These are phyloP conservation scores for Crotalus viridis DNA, from an alignment of 2,113 vertebrate genomes.

Conservation along the genomic window DNA sequence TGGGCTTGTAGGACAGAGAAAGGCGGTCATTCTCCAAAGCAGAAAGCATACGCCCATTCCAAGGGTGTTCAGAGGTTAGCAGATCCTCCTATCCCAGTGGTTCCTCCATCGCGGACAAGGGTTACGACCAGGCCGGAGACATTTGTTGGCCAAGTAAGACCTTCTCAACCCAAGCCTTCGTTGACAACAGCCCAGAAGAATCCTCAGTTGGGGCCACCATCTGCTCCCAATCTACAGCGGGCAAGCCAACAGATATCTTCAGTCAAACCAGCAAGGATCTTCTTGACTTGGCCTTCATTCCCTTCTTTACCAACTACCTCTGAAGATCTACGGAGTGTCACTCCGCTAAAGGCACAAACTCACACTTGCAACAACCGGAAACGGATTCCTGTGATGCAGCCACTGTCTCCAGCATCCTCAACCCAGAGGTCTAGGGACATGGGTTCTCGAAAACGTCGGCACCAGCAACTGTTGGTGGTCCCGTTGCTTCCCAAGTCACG, in stretches of 20 bases:
- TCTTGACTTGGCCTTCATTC: conserved; percentile 53
- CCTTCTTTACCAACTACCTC: fast-evolving
- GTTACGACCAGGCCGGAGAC: not conserved
- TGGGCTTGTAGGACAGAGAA: conserved; percentile 10
- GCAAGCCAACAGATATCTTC: not conserved
- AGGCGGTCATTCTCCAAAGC: not conserved
- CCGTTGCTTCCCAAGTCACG: not conserved
- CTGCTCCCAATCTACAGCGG: not conserved
- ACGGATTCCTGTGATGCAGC: conserved; percentile 3
- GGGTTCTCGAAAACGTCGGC: not conserved
- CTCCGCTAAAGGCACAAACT: conserved; percentile 1
- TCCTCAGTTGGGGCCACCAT: not conserved
- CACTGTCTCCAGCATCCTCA: conserved; percentile 23
- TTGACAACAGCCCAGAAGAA: conserved; percentile 13
- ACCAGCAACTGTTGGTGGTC: not conserved
- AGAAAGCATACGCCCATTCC: conserved; percentile 12
- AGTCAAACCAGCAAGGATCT: conserved; percentile 26
- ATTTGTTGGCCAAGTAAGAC: not conserved
- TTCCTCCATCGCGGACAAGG: not conserved
- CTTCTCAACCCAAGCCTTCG: conserved; percentile 8
- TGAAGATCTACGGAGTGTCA: not conserved
- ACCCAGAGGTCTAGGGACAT: conserved; percentile 23
- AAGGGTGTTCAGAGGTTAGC: not conserved
- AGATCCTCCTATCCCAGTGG: not conserved
- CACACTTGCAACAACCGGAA: fast-evolving